Base-by-base conservation (phyloP, 2,797 vertebrate species). In the Arnoldichthys spilopterus region DNA sequence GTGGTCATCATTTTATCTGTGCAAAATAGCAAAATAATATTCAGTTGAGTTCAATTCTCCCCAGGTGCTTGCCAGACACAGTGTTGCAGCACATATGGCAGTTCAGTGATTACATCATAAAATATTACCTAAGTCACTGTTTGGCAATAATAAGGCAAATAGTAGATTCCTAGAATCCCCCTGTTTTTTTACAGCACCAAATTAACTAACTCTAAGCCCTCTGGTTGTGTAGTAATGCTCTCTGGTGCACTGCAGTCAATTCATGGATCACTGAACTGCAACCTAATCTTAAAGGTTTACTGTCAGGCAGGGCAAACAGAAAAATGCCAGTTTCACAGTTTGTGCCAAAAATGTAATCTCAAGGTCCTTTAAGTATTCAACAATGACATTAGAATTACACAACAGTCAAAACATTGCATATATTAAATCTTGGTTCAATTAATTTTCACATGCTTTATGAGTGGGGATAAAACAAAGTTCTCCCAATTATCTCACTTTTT, bases 201-300 rank as follows among this genome's bases (percentile, higher is more conserved):
- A 37, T 37, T 3, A 13, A 70, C 26, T 5, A 51, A 71, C 56
- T n/a, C 30, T 22, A 51, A 47, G 28, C 40, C 49, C 8, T 69
- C 3, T 63, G 26, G 24, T 13, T 49, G 28, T 40, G 16, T n/a
- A 66, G 15, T 26, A 54, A 73, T 54, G 34, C 62, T 53, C 37
- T 58, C n/a, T 12, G 6, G 26, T 63, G 45, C 22, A 58, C 75
- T 66, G 45, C 11, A 54, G 49, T 13, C 32, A 64, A 53, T 74
- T 82, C 58, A 61, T 34, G 43, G 70, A 68, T 84, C 59, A 74
- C 28, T 74, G 26, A 28, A 47, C 24, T 58, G 28, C 15, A 6
- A 32, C 53, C 69, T 71, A 40, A 59, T 70, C 51, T 22, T 58
- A 67, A 78, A 71, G 30, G 61, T 20, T 77, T 56, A 32, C 47